A percentile compares a stretch with the other conserved stretches of the same genome.
Evolutionary conservation across 1,140 invertebrate genomes (phyloP).

Genomic region (Eupeodes corollae): DNA sequence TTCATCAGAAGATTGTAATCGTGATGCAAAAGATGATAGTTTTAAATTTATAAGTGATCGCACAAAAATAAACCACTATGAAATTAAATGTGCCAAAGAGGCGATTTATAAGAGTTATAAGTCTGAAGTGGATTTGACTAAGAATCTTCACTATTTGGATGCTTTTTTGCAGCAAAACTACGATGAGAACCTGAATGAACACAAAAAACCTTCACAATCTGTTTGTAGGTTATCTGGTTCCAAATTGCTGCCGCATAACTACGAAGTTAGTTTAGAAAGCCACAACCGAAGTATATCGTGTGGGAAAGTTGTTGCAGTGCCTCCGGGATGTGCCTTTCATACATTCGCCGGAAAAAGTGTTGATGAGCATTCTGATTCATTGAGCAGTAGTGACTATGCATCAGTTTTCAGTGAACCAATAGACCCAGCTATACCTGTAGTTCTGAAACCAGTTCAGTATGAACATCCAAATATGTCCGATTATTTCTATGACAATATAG

Average conservation of each 20-base stretch:
- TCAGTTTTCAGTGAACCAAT: conserved; percentile 34
- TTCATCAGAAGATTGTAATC: conserved; percentile 1
- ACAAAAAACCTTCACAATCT: conserved; percentile 22
- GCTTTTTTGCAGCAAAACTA: conserved; percentile 34
- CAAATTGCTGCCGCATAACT: conserved; percentile 7
- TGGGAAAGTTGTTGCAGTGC: conserved; percentile 6
- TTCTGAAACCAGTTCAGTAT: conserved; percentile 20
- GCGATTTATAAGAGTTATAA: conserved; percentile 36
- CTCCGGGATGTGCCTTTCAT: conserved; percentile 15
- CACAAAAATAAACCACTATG: conserved; percentile 26
- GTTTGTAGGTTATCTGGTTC: conserved; percentile 22
- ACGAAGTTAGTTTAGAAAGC: neutral
- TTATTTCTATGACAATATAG: conserved; percentile 11
- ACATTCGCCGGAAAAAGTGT: conserved; percentile 10
- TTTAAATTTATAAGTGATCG: conserved; percentile 33
- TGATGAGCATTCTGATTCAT: conserved; percentile 19
- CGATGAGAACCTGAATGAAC: conserved; percentile 19
- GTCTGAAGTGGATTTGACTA: conserved; percentile 34
- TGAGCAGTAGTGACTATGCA: conserved; percentile 36
- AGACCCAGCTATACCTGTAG: neutral
- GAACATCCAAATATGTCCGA: conserved; percentile 35
- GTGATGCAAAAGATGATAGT: conserved; percentile 25
- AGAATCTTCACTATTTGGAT: conserved; percentile 34
- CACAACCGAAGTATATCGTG: conserved; percentile 28
- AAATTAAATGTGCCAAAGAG: conserved; percentile 19